Conservation (phyloP, 2,797 vertebrate species). For the Pelochelys cantorii region DNA sequence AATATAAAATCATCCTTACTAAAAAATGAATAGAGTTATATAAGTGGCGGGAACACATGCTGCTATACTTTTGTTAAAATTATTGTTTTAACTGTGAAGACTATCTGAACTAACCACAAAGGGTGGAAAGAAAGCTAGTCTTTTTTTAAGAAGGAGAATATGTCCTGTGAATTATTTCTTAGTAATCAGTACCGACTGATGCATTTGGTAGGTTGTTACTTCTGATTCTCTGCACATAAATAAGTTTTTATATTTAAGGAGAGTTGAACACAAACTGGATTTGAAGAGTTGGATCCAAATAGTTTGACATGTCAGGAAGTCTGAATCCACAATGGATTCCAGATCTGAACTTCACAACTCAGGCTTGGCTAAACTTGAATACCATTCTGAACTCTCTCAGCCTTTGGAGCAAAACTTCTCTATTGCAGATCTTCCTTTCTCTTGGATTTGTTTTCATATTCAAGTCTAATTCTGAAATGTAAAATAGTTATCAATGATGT, state of each 20-base stretch:
- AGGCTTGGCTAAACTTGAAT: background rate
- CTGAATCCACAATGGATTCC: background rate
- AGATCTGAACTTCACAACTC: background rate
- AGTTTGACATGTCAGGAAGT: conserved; percentile 11
- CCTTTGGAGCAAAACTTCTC: background rate
- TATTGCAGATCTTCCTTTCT: conserved; percentile 17
- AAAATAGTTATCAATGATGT: background rate
- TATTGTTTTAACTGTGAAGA: background rate
- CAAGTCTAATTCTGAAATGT: conserved; percentile 42
- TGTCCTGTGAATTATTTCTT: background rate
- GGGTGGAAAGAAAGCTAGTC: conserved; percentile 4
- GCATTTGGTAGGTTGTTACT: conserved; percentile 45
- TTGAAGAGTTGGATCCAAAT: background rate
- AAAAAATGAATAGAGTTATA: background rate
- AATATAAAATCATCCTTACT: conserved; percentile 44
- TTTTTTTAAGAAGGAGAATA: background rate
- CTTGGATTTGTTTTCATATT: conserved; percentile 62
- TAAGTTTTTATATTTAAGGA: background rate
- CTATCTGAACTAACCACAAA: background rate
- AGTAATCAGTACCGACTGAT: conserved; percentile 1
- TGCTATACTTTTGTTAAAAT: conserved; percentile 33
- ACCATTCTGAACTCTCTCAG: accelerated
- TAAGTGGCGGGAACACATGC: background rate
- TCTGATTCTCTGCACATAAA: background rate
- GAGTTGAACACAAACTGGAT: background rate